Percentiles rank a stretch among this genome's conserved stretches.
These are phyloP conservation scores for Habroteleia sp. DNA, from an alignment of 2,888 invertebrate species.

Conservation along the genomic window DNA sequence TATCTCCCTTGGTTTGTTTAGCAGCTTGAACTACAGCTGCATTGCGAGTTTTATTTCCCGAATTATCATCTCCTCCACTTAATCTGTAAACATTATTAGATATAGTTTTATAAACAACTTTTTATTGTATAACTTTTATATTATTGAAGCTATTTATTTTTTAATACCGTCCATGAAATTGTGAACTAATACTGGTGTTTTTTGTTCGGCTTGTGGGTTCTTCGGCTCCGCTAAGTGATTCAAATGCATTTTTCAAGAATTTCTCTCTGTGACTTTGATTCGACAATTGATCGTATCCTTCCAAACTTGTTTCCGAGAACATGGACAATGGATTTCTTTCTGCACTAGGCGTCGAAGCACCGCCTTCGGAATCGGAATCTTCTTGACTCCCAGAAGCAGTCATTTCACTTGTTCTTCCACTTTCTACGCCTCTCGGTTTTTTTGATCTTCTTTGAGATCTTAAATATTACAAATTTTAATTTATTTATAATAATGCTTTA, in stretches of 20 bases:
- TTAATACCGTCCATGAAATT: conserved; percentile 78
- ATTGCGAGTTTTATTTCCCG: conserved; percentile 81
- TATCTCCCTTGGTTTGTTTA: conserved; percentile 83
- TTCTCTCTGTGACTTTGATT: conserved; percentile 83
- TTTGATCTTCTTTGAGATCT: conserved; percentile 77
- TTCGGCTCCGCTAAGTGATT: conserved; percentile 87
- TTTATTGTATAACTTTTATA: not conserved
- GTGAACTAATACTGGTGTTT: conserved; percentile 80
- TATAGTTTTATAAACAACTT: not conserved
- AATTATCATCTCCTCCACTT: conserved; percentile 68
- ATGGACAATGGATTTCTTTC: conserved; percentile 88
- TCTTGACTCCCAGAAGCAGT: conserved; percentile 85
- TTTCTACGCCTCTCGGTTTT: conserved; percentile 73
- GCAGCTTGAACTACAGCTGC: conserved; percentile 83
- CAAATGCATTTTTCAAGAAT: conserved; percentile 86
- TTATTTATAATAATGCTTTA: too few species aligned
- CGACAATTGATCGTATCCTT: conserved; percentile 84
- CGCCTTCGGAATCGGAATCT: conserved; percentile 84
- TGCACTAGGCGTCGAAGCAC: conserved; percentile 90
- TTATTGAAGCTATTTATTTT: not conserved
- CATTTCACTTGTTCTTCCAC: conserved; percentile 74
- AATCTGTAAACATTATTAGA: conserved; percentile 40
- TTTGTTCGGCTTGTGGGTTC: conserved; percentile 74
- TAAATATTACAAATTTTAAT: not conserved
- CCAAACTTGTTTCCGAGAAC: conserved; percentile 88